Percentiles rank a stretch among this genome's conserved stretches.
Evolutionary conservation across 2,797 vertebrate species (phyloP).

Genomic region (Lepidocolaptes lacrymiger): DNA sequence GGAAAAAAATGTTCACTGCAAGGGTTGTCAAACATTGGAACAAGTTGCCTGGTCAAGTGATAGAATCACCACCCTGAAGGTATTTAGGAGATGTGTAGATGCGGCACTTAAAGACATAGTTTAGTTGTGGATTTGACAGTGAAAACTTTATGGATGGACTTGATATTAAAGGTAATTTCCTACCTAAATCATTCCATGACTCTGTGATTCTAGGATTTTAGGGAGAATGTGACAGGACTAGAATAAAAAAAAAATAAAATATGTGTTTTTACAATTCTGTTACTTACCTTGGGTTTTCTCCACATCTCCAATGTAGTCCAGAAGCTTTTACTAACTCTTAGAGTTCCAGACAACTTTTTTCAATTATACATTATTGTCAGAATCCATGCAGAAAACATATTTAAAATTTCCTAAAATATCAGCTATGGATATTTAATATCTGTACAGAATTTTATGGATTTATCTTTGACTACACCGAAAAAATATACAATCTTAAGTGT

Average conservation of each 20-base stretch:
- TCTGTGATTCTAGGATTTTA: background rate
- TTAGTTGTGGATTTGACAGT: too few relatives aligned
- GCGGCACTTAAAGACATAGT: too few relatives aligned
- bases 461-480: background rate
- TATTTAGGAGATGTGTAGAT: too few relatives aligned
- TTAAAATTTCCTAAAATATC: background rate
- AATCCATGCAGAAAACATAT: background rate
- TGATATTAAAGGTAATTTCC: background rate
- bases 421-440: background rate
- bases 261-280: background rate
- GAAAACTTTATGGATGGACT: too few relatives aligned
- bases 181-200: background rate
- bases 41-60: too few relatives aligned
- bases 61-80: too few relatives aligned
- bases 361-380: too few relatives aligned
- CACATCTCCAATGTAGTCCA: accelerated
- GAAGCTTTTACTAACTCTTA: background rate
- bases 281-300: background rate
- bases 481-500: background rate
- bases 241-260: too few relatives aligned
- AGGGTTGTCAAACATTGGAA: too few relatives aligned
- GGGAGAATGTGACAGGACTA: background rate
- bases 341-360: background rate
- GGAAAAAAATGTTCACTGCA: background rate
- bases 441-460: background rate